Evolutionary conservation across 2,113 vertebrate genomes (phyloP).

Genomic region (Gallinago paraguaiae): DNA sequence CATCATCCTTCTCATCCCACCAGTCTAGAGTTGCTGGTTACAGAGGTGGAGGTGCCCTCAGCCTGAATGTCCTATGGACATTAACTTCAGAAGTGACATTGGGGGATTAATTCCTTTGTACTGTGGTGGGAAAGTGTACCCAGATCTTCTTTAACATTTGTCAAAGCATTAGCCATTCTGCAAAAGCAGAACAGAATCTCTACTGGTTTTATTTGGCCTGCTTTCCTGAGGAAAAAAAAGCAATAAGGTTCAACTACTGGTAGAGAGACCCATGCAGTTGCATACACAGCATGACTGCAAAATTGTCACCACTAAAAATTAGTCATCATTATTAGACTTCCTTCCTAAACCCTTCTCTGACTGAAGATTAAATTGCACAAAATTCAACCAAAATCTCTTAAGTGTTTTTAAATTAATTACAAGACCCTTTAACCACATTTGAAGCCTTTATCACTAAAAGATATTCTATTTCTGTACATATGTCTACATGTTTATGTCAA

Average conservation of each 20-base stretch:
- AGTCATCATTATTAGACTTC: neutral
- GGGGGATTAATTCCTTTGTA: neutral
- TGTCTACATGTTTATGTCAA: neutral
- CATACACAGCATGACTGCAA: neutral
- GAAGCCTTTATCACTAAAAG: neutral
- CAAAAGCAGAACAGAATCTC: neutral
- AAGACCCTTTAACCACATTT: neutral
- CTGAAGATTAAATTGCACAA: neutral
- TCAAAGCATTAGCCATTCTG: neutral
- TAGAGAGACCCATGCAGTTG: neutral
- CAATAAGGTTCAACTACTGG: neutral
- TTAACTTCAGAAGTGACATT: neutral
- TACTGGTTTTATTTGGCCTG: neutral
- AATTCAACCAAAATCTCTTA: neutral
- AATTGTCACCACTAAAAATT: neutral
- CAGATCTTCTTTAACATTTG: neutral
- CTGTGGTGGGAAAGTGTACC: neutral
- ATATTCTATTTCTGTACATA: neutral
- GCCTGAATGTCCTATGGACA: fast-evolving
- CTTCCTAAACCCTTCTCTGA: neutral
- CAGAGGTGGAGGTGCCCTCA: neutral
- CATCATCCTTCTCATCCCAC: neutral
- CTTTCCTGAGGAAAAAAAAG: neutral
- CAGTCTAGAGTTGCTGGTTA: neutral
- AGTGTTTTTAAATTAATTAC: neutral